Evolutionary conservation across 2,888 invertebrate genomes (phyloP).

Genomic region (Julus scandinavius): DNA sequence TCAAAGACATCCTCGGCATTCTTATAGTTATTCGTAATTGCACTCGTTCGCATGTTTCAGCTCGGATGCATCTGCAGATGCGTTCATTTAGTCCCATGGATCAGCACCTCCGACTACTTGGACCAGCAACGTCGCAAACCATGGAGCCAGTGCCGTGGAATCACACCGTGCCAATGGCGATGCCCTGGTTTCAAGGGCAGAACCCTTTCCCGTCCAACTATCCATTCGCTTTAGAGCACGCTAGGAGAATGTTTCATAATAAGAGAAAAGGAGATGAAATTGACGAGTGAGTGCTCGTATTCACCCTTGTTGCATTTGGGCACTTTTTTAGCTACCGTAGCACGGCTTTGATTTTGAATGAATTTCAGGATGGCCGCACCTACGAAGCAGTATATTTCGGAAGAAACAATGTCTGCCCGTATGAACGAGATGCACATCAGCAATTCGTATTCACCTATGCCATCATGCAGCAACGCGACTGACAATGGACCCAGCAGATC

Average conservation of each 20-base stretch:
- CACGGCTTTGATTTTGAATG: no score
- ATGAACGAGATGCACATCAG: conserved; percentile 58
- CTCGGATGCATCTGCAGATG: no score
- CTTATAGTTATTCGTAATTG: no score
- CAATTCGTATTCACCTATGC: conserved; percentile 48
- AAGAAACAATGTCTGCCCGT: conserved; percentile 60
- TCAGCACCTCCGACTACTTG: no score
- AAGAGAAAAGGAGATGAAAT: conserved; percentile 22
- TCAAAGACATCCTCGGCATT: no score
- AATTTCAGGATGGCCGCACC: conserved; percentile 12
- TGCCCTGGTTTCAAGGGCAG: conserved; percentile 51
- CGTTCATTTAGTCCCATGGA: no score
- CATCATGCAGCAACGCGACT: not conserved
- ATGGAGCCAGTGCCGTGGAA: conserved; percentile 42
- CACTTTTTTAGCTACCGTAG: no score
- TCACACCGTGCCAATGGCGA: conserved; percentile 32
- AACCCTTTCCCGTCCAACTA: conserved; percentile 12
- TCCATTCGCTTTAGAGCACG: not conserved
- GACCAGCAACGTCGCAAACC: no score
- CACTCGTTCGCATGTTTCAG: no score
- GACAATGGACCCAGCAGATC: not conserved
- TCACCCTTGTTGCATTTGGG: no score
- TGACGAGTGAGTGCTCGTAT: conserved; percentile 31
- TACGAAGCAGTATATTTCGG: conserved; percentile 60
- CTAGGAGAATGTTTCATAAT: not conserved